These are phyloP conservation scores for Bos indicus DNA, from an alignment of 2,113 vertebrate genomes.

Conservation along the genomic window DNA sequence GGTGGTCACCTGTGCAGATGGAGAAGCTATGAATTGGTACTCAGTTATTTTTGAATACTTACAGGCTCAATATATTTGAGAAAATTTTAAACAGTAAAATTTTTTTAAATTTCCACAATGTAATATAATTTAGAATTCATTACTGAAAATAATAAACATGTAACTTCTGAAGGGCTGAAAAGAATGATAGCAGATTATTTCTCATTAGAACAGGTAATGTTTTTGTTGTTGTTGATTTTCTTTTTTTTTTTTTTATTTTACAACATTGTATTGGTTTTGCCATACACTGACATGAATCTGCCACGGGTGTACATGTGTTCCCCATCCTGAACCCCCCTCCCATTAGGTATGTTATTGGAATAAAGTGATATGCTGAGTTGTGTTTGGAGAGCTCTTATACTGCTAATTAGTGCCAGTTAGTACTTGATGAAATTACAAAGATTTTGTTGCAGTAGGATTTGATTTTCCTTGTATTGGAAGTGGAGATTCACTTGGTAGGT, in stretches of 20 bases:
- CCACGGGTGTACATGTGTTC: too few relatives aligned
- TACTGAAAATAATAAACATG: not conserved
- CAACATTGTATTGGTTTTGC: too few relatives aligned
- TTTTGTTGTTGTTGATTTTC: not conserved
- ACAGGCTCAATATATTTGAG: not conserved
- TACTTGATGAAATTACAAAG: not conserved
- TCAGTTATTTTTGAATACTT: not conserved
- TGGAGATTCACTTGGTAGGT: not conserved
- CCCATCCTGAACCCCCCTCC: too few relatives aligned
- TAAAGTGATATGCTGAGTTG: constrained; percentile 1
- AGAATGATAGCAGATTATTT: not conserved
- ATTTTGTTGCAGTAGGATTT: not conserved
- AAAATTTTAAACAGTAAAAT: not conserved
- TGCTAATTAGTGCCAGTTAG: not conserved
- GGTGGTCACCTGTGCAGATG: not conserved
- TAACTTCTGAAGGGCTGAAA: not conserved
- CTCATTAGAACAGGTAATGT: not conserved
- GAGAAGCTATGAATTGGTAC: not conserved
- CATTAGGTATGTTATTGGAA: constrained; percentile 3
- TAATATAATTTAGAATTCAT: not conserved
- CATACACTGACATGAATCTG: too few relatives aligned
- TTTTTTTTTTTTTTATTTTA: too few relatives aligned
- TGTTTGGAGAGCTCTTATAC: constrained; percentile 2
- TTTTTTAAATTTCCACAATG: not conserved
- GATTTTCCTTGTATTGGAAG: constrained; percentile 12